These are phyloP conservation scores for Cataglyphis livida DNA, from an alignment of 2,888 invertebrate genomes.

Conservation along the genomic window DNA sequence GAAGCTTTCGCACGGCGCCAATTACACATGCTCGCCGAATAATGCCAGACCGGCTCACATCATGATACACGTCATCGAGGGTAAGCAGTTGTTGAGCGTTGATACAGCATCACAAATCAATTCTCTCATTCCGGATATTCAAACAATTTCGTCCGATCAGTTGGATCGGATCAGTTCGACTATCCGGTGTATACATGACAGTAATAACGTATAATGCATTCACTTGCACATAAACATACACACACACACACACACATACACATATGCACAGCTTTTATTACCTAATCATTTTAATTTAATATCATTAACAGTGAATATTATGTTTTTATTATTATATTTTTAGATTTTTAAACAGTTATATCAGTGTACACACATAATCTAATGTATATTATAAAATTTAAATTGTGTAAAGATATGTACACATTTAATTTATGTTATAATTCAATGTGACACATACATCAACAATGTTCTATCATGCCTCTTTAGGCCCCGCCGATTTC, in stretches of 20 bases:
- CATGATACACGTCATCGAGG: slow-evolving; percentile 79
- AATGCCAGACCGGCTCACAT: slow-evolving; percentile 77
- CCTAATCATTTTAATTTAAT: neutral
- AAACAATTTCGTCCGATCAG: neutral
- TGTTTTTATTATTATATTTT: neutral
- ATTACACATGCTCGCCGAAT: slow-evolving; percentile 82
- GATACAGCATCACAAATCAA: neutral
- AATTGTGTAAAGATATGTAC: neutral
- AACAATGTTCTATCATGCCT: slow-evolving; percentile 1
- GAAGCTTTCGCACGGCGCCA: slow-evolving; percentile 82
- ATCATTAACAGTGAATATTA: neutral
- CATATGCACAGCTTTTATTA: neutral
- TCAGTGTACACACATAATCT: neutral
- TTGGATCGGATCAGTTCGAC: neutral
- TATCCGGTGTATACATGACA: neutral
- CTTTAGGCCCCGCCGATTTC: neutral
- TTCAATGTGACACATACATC: neutral
- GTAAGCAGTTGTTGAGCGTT: slow-evolving; percentile 57
- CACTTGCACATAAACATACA: neutral
- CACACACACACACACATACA: too few species aligned
- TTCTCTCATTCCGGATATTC: neutral
- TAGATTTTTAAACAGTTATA: neutral
- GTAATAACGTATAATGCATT: neutral
- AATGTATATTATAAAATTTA: neutral
- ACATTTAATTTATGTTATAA: neutral